Percentiles rank a stretch among this genome's conserved stretches.
phyloP scores from a whole-genome alignment of 2,113 vertebrate species.

The Varanus komodoensis region DNA sequence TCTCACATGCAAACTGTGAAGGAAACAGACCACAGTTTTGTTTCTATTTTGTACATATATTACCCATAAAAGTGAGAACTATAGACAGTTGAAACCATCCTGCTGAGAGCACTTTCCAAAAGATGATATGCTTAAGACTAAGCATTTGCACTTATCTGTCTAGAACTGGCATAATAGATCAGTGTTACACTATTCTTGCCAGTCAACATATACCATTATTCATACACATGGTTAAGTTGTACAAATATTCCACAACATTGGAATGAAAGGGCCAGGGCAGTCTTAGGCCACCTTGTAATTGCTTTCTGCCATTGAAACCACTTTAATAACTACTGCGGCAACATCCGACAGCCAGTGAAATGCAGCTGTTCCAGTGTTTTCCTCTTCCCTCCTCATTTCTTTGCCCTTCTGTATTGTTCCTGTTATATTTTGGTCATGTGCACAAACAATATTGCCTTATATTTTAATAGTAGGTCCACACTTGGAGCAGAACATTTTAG shows the following conservation, averaged over 20 bases:
- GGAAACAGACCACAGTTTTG: neutral
- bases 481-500: neutral
- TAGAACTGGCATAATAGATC: neutral
- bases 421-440: neutral
- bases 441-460: neutral
- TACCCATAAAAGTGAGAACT: slow-evolving; percentile 15
- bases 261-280: neutral
- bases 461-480: neutral
- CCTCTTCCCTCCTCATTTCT: neutral
- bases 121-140: neutral
- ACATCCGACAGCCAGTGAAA: neutral
- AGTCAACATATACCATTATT: neutral
- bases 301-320: neutral
- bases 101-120: neutral
- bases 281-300: neutral
- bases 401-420: neutral
- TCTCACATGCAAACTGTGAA: neutral
- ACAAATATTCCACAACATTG: neutral
- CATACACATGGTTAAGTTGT: neutral
- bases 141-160: neutral
- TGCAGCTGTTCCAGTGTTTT: neutral
- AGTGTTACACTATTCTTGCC: neutral
- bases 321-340: neutral
- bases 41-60: neutral
- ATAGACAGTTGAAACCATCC: neutral